Evolutionary conservation across 1,140 invertebrate species (phyloP), one percentile per base, ranked within the genome.

Genomic region (Cataglyphis hispanica): DNA sequence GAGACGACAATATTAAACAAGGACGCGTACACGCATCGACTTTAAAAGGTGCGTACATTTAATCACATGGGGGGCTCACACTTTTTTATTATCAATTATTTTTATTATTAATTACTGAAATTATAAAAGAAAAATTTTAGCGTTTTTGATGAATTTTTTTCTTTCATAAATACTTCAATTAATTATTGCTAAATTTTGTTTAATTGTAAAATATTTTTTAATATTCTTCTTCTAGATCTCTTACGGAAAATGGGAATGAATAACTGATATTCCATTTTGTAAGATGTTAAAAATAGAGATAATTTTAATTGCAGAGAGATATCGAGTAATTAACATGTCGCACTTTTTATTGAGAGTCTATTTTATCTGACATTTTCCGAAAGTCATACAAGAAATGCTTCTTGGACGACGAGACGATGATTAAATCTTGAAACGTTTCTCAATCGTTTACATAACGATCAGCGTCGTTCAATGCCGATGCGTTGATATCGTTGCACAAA

Each of bases 361-460:
- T 67, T 67, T 1, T 40, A 63, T 50, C 25, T 25, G n/a, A 19
- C 3, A n/a, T 43, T 78, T 31, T 61, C 53, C 50, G 74, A 78
- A 87, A 89, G 22, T 46, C 53, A 37, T 2, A 7, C 37, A 19
- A 31, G 31, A 53, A 66, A 63, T 53, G 34, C 74, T 75, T 67
- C 11, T 40, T 10, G 13, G 56, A 2, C 40, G 25, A 13, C n/a
- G 27, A 22, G 8, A 22, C 27, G 70, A 61, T 84, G 66, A 85
- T 66, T 66, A 76, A 84, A 87, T 85, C 83, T 67, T 31, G 27
- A 31, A 86, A 86, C 64, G 61, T 64, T 91, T 89, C 87, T 87
- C 69, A 88, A 70, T 88, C 37, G 77, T 90, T 92, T 92, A 88
- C 85, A 75, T 90, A 92, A 92, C 60, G 69, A 64, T 66, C 43